phyloP scores from a whole-genome alignment of 2,797 vertebrate species.

The Poliocrania exsul region DNA sequence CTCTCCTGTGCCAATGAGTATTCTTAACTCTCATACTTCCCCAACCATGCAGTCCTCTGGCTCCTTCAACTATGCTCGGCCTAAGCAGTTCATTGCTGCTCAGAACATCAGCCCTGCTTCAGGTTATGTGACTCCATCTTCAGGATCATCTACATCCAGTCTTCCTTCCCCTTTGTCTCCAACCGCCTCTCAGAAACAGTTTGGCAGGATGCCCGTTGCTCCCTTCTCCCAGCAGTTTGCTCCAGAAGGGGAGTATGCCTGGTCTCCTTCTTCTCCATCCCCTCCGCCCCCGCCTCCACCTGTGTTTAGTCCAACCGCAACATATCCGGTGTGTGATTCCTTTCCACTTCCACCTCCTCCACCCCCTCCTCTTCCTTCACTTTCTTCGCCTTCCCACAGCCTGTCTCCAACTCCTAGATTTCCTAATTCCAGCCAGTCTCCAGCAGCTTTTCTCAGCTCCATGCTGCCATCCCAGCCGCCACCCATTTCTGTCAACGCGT shows the following conservation, averaged over 20 bases:
- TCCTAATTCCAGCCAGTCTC: conserved; percentile 84
- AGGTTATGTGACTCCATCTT: conserved; percentile 86
- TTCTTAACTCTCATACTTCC: conserved; percentile 78
- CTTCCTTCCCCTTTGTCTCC: conserved; percentile 92
- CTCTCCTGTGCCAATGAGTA: conserved; percentile 77
- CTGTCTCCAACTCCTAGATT: conserved; percentile 80
- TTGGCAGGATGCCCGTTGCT: conserved; percentile 79
- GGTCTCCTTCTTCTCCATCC: conserved; percentile 89
- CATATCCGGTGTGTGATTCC: conserved; percentile 71
- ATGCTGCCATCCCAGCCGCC: conserved; percentile 87
- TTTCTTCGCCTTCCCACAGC: conserved; percentile 74
- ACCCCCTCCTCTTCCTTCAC: conserved; percentile 75
- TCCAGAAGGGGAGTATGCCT: conserved; percentile 78
- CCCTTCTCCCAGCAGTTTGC: conserved; percentile 80
- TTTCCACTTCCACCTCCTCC: conserved; percentile 84
- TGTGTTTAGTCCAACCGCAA: conserved; percentile 77
- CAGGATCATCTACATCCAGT: conserved; percentile 88
- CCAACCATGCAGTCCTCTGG: conserved; percentile 90
- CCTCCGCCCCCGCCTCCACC: conserved; percentile 90
- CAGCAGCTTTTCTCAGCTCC: conserved; percentile 92
- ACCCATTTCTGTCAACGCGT: conserved; percentile 83
- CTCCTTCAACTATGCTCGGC: conserved; percentile 97
- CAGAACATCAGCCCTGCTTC: conserved; percentile 84
- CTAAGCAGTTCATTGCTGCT: conserved; percentile 99
- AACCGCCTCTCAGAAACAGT: conserved; percentile 83